A percentile compares a stretch with the other conserved stretches of the same genome.
Conservation (phyloP, 2,888 invertebrate genomes). For the Malacosoma neustria region DNA sequence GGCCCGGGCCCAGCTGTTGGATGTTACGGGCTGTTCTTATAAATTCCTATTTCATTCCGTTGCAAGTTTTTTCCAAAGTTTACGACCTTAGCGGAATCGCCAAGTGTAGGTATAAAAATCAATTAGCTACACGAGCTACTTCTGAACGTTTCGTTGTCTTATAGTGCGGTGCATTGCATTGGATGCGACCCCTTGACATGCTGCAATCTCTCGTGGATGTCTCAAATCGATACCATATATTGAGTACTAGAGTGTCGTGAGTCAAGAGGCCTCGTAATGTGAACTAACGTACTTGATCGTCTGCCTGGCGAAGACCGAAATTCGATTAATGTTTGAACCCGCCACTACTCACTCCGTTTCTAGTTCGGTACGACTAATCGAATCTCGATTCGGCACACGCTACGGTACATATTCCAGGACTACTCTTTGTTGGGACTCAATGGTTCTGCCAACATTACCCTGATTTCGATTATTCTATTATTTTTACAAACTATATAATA, state of each 20-base stretch:
- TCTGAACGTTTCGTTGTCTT: too few relatives aligned
- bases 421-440: slow-evolving; percentile 6
- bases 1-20: too few relatives aligned
- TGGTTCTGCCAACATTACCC: slow-evolving; percentile 13
- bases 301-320: slow-evolving; percentile 49
- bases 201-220: slow-evolving; percentile 52
- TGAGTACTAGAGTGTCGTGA: slow-evolving; percentile 48
- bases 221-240: slow-evolving; percentile 54
- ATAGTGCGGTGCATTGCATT: slow-evolving; percentile 21
- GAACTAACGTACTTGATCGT: slow-evolving; percentile 61
- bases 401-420: slow-evolving; percentile 17
- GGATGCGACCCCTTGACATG: slow-evolving; percentile 41
- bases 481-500: too few relatives aligned
- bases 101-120: too few relatives aligned
- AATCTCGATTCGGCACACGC: slow-evolving; percentile 36
- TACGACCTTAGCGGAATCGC: too few relatives aligned
- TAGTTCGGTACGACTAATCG: slow-evolving; percentile 48
- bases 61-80: too few relatives aligned
- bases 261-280: slow-evolving; percentile 51
- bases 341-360: slow-evolving; percentile 42
- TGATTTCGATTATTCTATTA: too few relatives aligned
- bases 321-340: slow-evolving; percentile 63
- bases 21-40: too few relatives aligned
- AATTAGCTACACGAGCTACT: too few relatives aligned
- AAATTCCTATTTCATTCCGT: too few relatives aligned